Evolutionary conservation across 2,797 vertebrate genomes (phyloP).

Genomic region (Gambelia wislizenii): DNA sequence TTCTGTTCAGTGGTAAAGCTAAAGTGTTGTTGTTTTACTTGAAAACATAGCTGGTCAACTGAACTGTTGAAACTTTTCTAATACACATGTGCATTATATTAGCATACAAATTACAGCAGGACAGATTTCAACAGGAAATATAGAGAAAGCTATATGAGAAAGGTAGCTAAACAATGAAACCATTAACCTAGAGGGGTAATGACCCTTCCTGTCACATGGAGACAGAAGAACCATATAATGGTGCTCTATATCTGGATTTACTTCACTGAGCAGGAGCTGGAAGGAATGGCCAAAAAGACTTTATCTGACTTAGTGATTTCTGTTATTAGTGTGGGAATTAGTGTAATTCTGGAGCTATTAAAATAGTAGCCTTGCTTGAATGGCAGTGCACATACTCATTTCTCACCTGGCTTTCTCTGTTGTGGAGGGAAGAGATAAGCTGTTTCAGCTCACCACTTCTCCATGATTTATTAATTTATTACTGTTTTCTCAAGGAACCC

Average conservation of each 20-base stretch:
- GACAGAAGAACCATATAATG: not conserved
- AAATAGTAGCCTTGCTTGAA: not conserved
- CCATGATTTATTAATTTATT: too few species aligned
- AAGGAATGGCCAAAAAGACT: too few species aligned
- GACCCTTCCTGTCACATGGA: not conserved
- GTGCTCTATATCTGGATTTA: not conserved
- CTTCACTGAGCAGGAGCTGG: not conserved
- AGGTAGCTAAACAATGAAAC: not conserved
- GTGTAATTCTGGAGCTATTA: not conserved
- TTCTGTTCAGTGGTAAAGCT: constrained; percentile 12
- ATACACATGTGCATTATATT: not conserved
- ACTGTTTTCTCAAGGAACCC: too few species aligned
- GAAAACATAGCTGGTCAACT: not conserved
- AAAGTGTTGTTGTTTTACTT: constrained; percentile 49
- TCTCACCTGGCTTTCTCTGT: too few species aligned
- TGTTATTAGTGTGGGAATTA: not conserved
- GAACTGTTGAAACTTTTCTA: not conserved
- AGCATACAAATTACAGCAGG: not conserved
- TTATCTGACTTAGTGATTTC: not conserved
- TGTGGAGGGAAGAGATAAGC: too few species aligned
- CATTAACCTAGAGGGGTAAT: not conserved
- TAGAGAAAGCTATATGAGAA: not conserved
- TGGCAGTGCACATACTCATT: not conserved
- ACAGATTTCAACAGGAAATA: not conserved
- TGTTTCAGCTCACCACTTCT: too few species aligned